phyloP scores from a whole-genome alignment of 1,140 invertebrate species.

The Rhagoletis zephyria region DNA sequence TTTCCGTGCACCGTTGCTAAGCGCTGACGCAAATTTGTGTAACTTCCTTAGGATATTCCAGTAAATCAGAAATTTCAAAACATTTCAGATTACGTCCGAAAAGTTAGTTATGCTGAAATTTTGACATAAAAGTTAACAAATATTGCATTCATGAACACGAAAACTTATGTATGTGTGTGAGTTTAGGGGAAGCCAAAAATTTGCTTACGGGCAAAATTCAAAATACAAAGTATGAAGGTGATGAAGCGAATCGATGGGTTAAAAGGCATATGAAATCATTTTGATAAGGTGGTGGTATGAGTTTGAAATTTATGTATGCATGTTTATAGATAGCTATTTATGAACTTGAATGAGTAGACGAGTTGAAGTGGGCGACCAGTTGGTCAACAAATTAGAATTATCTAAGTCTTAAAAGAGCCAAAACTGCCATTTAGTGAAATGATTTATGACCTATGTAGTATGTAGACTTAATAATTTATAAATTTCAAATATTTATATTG shows the following conservation, averaged over 20 bases:
- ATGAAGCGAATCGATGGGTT: background rate
- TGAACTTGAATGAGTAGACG: background rate
- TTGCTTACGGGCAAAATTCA: constrained; percentile 5
- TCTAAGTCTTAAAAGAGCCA: background rate
- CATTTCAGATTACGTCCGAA: constrained; percentile 13
- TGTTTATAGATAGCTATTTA: background rate
- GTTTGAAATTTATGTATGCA: background rate
- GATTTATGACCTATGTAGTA: background rate
- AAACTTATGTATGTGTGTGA: background rate
- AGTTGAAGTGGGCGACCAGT: background rate
- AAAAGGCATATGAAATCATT: background rate
- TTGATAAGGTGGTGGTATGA: background rate
- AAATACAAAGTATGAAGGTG: background rate
- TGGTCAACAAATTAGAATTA: background rate
- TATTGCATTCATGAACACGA: background rate
- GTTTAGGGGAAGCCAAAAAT: background rate
- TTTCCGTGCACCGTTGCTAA: background rate
- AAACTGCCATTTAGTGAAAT: background rate
- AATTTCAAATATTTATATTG: background rate
- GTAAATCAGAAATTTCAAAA: constrained; percentile 35
- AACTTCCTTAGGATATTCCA: constrained; percentile 23
- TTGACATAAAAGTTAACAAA: background rate
- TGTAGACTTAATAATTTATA: background rate
- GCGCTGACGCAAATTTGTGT: constrained; percentile 10
- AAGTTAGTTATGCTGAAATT: constrained; percentile 24